Conservation (phyloP, 1,140 invertebrate species). For the Pseudomyrmex concolor region DNA sequence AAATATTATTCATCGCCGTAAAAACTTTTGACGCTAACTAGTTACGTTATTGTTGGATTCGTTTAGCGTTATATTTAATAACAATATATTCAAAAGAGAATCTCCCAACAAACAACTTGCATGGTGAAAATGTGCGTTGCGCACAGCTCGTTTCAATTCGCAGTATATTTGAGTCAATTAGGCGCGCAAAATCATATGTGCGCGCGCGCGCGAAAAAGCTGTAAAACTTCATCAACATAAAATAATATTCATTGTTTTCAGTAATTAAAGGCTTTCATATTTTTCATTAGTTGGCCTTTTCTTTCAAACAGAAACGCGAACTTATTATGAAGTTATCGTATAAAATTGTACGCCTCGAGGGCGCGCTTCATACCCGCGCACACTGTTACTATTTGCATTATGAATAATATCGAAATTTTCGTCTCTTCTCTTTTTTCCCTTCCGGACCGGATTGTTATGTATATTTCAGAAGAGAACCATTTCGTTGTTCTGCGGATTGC, state of each 20-base stretch:
- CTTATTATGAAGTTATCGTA: slow-evolving; percentile 27
- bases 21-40: not conserved
- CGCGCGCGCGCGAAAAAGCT: not conserved
- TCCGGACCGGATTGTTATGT: slow-evolving; percentile 11
- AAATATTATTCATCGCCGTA: not conserved
- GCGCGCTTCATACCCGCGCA: slow-evolving; percentile 20
- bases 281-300: slow-evolving; percentile 27
- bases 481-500: slow-evolving; percentile 12
- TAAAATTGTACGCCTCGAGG: slow-evolving; percentile 6
- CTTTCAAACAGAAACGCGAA: not conserved
- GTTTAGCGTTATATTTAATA: not conserved
- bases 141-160: not conserved
- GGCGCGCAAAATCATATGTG: not conserved
- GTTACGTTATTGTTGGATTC: not conserved
- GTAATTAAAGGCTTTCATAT: slow-evolving; percentile 23
- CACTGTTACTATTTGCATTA: slow-evolving; percentile 31
- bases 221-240: not conserved
- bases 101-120: too few relatives aligned
- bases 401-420: slow-evolving; percentile 56
- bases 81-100: not conserved
- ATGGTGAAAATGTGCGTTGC: not conserved
- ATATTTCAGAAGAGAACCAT: slow-evolving; percentile 21
- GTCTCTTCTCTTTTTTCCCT: not conserved
- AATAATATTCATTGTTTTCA: slow-evolving; percentile 41
- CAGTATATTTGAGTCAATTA: slow-evolving; percentile 5